phyloP scores from a whole-genome alignment of 2,797 vertebrate genomes.

The Xerus rutilus region DNA sequence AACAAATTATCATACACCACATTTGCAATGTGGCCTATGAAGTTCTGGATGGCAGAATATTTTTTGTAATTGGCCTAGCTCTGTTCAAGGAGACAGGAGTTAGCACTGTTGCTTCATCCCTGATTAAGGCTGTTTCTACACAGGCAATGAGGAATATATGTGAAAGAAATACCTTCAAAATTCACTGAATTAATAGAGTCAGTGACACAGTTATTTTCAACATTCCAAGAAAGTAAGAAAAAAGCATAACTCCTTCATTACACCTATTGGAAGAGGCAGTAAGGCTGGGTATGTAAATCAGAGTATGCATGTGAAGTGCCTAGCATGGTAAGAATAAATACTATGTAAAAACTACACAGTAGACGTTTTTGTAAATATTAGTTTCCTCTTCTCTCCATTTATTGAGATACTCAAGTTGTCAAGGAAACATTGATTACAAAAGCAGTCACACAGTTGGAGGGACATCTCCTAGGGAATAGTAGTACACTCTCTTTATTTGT shows the following conservation, averaged over 20 bases:
- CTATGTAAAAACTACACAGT: background rate
- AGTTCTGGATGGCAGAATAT: constrained; percentile 41
- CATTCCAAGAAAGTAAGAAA: constrained; percentile 42
- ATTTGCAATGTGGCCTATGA: constrained; percentile 46
- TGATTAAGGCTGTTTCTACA: constrained; percentile 37
- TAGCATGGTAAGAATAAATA: background rate
- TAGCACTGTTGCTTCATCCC: background rate
- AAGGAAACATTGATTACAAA: constrained; percentile 45
- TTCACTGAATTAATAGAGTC: constrained; percentile 46
- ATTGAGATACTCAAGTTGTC: constrained; percentile 10
- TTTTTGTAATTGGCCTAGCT: constrained; percentile 62
- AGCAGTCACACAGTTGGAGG: background rate
- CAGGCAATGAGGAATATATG: background rate
- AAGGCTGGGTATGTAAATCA: background rate
- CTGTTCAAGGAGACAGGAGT: background rate
- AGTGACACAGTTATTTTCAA: constrained; percentile 30
- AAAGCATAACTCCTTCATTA: background rate
- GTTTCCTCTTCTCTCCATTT: background rate
- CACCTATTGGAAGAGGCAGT: background rate
- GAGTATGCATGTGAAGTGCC: background rate
- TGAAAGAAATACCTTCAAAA: constrained; percentile 23
- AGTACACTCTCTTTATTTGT: background rate
- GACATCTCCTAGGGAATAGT: background rate
- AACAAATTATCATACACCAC: constrained; percentile 57
- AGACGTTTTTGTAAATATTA: background rate